These are phyloP conservation scores for Gallinago media DNA, from an alignment of 2,113 vertebrate species.

Conservation along the genomic window DNA sequence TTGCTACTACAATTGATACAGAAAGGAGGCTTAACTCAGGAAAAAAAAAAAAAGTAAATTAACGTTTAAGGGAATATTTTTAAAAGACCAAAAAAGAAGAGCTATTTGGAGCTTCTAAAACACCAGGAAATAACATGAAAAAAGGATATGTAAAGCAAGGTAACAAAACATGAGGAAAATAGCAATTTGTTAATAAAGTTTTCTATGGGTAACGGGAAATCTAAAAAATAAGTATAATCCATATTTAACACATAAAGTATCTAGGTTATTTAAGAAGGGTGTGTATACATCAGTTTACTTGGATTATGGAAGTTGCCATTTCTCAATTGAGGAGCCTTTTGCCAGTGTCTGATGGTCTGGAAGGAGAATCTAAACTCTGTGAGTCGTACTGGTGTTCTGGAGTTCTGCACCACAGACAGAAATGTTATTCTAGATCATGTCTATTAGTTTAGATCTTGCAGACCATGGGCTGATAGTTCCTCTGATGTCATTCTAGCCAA, in stretches of 20 bases:
- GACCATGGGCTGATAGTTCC: neutral
- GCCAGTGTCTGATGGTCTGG: neutral
- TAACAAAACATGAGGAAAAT: neutral
- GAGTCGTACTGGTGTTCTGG: neutral
- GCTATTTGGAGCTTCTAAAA: neutral
- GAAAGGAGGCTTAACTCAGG: neutral
- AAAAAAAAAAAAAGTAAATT: neutral
- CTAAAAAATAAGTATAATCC: neutral
- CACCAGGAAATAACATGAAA: neutral
- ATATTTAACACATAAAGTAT: neutral
- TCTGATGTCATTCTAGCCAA: conserved; percentile 34
- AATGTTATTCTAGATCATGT: neutral
- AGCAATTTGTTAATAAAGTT: neutral
- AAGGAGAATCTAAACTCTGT: neutral
- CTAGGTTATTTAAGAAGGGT: neutral
- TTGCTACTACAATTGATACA: neutral
- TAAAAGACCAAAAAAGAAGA: neutral
- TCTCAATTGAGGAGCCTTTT: neutral
- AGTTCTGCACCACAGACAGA: neutral
- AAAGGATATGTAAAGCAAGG: neutral
- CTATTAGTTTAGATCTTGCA: conserved; percentile 34
- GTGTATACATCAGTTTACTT: neutral
- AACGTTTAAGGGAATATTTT: neutral
- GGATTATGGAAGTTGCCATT: neutral
- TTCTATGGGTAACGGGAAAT: neutral